Evolutionary conservation across 2,797 vertebrate species (phyloP).

Genomic region (Eulemur mongoz): DNA sequence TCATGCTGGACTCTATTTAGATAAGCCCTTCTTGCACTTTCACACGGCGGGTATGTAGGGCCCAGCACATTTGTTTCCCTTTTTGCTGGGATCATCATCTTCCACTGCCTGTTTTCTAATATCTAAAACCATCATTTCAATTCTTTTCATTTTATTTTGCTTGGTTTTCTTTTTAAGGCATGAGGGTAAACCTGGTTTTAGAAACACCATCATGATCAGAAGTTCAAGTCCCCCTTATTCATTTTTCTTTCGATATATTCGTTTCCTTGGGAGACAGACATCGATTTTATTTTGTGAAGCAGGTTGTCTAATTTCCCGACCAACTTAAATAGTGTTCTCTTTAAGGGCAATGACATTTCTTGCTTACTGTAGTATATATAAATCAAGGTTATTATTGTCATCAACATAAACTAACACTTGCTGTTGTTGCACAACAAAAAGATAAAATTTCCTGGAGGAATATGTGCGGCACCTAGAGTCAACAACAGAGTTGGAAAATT

Average conservation of each 20-base stretch:
- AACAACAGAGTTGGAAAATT: not conserved
- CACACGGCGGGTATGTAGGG: rapidly evolving
- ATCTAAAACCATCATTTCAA: not conserved
- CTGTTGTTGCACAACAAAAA: not conserved
- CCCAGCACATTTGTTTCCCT: not conserved
- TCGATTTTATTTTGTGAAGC: not conserved
- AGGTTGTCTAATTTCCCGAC: not conserved
- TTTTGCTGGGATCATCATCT: not conserved
- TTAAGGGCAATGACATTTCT: not conserved
- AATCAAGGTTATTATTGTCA: not conserved
- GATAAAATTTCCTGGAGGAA: not conserved
- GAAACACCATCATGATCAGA: not conserved
- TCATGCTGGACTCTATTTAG: not conserved
- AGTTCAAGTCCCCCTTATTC: not conserved
- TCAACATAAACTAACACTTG: not conserved
- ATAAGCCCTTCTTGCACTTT: no score
- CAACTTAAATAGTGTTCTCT: not conserved
- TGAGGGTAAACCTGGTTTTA: not conserved
- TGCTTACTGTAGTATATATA: not conserved
- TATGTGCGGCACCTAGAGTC: not conserved
- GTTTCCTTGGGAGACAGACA: not conserved
- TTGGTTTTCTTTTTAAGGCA: not conserved
- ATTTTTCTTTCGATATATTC: not conserved
- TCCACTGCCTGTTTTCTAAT: not conserved
- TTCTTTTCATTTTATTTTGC: not conserved